A percentile compares a stretch with the other conserved stretches of the same genome.
phyloP scores from a whole-genome alignment of 2,888 invertebrate genomes.

The Drosophila nigricruria region DNA sequence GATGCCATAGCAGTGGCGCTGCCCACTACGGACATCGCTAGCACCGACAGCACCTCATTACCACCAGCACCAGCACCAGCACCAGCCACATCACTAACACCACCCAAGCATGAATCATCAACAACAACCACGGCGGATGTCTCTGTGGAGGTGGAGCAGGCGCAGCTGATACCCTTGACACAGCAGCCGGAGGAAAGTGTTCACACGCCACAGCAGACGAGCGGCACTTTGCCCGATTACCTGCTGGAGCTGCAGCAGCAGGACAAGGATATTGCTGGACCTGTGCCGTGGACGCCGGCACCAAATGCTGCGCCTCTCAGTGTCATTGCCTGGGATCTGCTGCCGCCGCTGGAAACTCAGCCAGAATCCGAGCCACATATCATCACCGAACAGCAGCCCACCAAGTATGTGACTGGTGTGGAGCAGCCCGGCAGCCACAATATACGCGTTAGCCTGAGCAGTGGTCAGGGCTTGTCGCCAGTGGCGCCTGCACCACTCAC shows the following conservation, averaged over 20 bases:
- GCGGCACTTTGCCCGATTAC: slow-evolving; percentile 71
- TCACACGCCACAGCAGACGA: slow-evolving; percentile 33
- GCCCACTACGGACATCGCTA: slow-evolving; percentile 51
- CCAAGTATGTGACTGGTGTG: slow-evolving; percentile 56
- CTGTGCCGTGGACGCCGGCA: slow-evolving; percentile 74
- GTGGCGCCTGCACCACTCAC: slow-evolving; percentile 40
- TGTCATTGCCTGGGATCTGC: slow-evolving; percentile 83
- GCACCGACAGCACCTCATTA: slow-evolving; percentile 57
- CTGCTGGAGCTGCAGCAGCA: slow-evolving; percentile 75
- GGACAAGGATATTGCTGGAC: slow-evolving; percentile 78
- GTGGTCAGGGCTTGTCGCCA: slow-evolving; percentile 54
- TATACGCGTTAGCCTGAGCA: slow-evolving; percentile 60
- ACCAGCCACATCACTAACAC: slow-evolving; percentile 73
- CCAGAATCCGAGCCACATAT: slow-evolving; percentile 55
- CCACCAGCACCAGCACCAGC: slow-evolving; percentile 57
- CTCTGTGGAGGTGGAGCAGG: slow-evolving; percentile 80
- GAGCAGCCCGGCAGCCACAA: slow-evolving; percentile 65
- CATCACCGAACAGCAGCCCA: slow-evolving; percentile 66
- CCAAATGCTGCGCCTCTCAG: slow-evolving; percentile 64
- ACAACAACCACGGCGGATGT: slow-evolving; percentile 43
- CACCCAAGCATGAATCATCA: slow-evolving; percentile 65
- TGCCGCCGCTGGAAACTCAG: slow-evolving; percentile 67
- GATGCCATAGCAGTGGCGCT: slow-evolving; percentile 84
- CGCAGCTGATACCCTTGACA: slow-evolving; percentile 58
- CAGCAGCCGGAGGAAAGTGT: slow-evolving; percentile 47